Percentiles rank a stretch among this genome's conserved stretches.
These are phyloP conservation scores for Biston stratarius DNA, from an alignment of 2,888 invertebrate species.

Conservation along the genomic window DNA sequence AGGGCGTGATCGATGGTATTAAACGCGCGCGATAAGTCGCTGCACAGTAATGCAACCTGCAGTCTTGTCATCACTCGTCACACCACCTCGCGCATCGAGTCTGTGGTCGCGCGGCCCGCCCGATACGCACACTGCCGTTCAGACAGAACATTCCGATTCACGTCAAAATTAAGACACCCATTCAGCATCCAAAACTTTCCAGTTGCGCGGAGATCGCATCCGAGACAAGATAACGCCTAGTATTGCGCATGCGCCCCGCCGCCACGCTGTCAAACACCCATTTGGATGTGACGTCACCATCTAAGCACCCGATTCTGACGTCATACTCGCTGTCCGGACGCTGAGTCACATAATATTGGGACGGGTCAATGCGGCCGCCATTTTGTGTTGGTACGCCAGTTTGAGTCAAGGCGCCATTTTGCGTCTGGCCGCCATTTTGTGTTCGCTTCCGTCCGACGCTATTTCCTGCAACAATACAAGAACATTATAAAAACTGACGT, in stretches of 20 bases:
- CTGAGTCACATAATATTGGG: slow-evolving; percentile 19
- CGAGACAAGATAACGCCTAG: slow-evolving; percentile 60
- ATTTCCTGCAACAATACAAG: not conserved
- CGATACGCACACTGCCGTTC: too few relatives aligned
- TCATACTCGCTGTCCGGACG: slow-evolving; percentile 48
- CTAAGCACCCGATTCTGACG: slow-evolving; percentile 59
- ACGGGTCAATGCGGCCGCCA: slow-evolving; percentile 12
- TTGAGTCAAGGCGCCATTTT: slow-evolving; percentile 27
- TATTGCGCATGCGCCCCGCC: slow-evolving; percentile 67
- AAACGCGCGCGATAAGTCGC: too few relatives aligned
- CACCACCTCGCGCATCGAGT: too few relatives aligned
- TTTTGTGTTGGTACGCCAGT: slow-evolving; percentile 32
- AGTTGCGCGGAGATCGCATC: not conserved
- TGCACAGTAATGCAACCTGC: too few relatives aligned
- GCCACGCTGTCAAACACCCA: slow-evolving; percentile 81
- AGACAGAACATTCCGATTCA: too few relatives aligned
- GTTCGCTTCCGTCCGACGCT: not conserved
- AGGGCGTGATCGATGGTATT: too few relatives aligned
- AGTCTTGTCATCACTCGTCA: too few relatives aligned
- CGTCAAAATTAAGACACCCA: too few relatives aligned
- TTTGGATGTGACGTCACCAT: slow-evolving; percentile 64
- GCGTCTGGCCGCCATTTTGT: slow-evolving; percentile 34
- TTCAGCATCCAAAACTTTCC: not conserved
- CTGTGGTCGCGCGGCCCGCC: too few relatives aligned
- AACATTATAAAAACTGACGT: too few relatives aligned